phyloP scores from a whole-genome alignment of 1,140 invertebrate genomes.

The Zaprionus taronus region DNA sequence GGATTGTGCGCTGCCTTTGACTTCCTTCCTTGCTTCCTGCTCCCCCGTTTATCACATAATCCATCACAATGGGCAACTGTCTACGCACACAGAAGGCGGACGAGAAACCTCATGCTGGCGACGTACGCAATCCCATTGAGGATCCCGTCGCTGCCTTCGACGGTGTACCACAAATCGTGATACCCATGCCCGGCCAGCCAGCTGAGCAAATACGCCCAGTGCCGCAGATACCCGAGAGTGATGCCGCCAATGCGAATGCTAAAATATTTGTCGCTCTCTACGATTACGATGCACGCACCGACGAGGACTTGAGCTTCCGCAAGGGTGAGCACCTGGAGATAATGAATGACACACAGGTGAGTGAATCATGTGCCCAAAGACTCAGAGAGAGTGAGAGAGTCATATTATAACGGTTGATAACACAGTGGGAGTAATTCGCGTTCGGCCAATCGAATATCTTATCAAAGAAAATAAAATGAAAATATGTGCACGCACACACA shows the following conservation, averaged over 20 bases:
- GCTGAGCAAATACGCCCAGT: constrained; percentile 83
- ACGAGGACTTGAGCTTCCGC: constrained; percentile 98
- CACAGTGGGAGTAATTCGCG: constrained; percentile 4
- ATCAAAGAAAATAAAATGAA: constrained; percentile 20
- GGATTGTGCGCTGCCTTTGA: not conserved
- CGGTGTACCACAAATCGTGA: constrained; percentile 68
- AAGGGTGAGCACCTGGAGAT: constrained; percentile 99
- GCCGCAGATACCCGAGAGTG: constrained; percentile 87
- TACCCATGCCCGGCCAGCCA: constrained; percentile 73
- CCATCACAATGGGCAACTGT: constrained; percentile 77
- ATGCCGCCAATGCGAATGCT: constrained; percentile 88
- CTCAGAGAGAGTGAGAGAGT: not conserved
- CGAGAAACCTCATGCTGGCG: constrained; percentile 69
- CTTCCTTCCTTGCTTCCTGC: constrained; percentile 9
- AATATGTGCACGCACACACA: constrained; percentile 1
- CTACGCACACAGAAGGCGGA: constrained; percentile 81
- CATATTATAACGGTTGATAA: constrained; percentile 35
- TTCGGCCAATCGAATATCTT: constrained; percentile 27
- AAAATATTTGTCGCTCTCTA: constrained; percentile 98
- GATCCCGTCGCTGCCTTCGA: constrained; percentile 64
- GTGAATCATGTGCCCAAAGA: constrained; percentile 53
- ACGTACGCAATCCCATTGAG: constrained; percentile 66
- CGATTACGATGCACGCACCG: constrained; percentile 99
- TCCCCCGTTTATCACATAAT: constrained; percentile 2
- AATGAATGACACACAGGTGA: constrained; percentile 96